These are phyloP conservation scores for Ariopsis seemanni DNA, from an alignment of 2,113 vertebrate species.

Conservation along the genomic window DNA sequence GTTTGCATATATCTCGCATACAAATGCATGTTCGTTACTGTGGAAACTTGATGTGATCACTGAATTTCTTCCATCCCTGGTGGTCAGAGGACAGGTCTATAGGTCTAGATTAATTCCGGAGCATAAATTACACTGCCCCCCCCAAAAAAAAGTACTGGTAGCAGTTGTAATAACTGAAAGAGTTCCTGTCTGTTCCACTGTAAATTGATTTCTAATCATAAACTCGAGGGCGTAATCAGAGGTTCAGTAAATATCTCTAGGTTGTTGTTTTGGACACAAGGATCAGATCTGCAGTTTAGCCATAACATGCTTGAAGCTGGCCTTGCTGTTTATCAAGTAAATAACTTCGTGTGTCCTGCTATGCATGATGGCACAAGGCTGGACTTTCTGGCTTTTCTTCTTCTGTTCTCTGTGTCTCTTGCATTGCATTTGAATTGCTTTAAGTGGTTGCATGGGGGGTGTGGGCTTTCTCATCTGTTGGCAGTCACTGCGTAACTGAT, in stretches of 20 bases:
- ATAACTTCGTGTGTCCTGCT: neutral
- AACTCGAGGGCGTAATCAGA: neutral
- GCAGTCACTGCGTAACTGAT: neutral
- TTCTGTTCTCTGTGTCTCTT: neutral
- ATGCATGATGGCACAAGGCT: neutral
- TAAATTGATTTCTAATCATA: neutral
- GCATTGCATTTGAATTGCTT: neutral
- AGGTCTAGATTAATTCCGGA: neutral
- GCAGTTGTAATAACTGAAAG: neutral
- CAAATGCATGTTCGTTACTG: neutral
- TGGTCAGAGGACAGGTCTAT: neutral
- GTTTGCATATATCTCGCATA: neutral
- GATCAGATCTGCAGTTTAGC: neutral
- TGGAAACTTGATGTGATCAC: neutral
- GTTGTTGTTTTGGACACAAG: neutral
- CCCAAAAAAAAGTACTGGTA: neutral
- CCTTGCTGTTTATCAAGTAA: neutral
- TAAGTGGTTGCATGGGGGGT: neutral
- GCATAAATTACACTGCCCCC: no score
- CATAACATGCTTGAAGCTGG: neutral
- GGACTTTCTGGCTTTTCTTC: constrained; percentile 18
- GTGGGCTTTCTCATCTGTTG: neutral
- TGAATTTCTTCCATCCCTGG: neutral
- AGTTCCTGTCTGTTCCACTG: neutral
- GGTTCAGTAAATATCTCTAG: neutral